Evolutionary conservation across 2,797 vertebrate genomes (phyloP), one percentile per base, ranked within the genome.

Genomic region (Semaprochilodus insignis): DNA sequence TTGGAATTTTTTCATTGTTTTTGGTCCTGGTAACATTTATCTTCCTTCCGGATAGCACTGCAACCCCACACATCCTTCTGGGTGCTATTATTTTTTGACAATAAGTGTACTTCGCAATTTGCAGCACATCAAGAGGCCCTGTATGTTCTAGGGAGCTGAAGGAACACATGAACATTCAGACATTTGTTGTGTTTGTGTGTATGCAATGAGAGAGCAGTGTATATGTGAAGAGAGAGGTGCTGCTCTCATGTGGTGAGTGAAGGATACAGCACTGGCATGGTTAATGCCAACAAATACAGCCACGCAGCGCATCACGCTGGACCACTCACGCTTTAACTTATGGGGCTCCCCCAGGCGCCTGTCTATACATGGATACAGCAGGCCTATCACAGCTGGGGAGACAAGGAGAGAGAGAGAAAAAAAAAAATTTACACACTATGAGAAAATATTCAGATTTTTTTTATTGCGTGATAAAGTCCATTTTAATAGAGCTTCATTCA

Each of bases 261-360:
- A 97, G 97, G 98, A 99, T 99, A 99, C 96, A 92, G 97, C 98
- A 1, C 98, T 99, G 89, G 97, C 97, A 15, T 99, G 98, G 93
- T 98, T 99, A 92, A 99, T 99, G 84, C 97, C 98, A 89, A 99
- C 97, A 88, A 99, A 99, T 88, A 98, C 98, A 0, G 97, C 97
- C 82, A 99, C 97, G 19, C 98, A 99, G 88, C 97, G 96, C 97
- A 99, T 99, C 81, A 99, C 97, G 80, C 97, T 99, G 86, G 97
- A 99, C 98, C 98, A 99, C 86, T 99, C 98, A 85, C 97, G 93
- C 91, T 99, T 98, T 90, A 99, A 97, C 89, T 96, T 96, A 93
- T 99, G 98, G n/a, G 97, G 97, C 87, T 97, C 96, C 51, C 97
- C 97, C 82, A 98, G 93, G 81, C 94, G 94, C 74, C 92, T 93